Percentiles rank a stretch among this genome's conserved stretches.
Evolutionary conservation across 2,797 vertebrate species (phyloP).

Genomic region (Megalops cyprinoides): DNA sequence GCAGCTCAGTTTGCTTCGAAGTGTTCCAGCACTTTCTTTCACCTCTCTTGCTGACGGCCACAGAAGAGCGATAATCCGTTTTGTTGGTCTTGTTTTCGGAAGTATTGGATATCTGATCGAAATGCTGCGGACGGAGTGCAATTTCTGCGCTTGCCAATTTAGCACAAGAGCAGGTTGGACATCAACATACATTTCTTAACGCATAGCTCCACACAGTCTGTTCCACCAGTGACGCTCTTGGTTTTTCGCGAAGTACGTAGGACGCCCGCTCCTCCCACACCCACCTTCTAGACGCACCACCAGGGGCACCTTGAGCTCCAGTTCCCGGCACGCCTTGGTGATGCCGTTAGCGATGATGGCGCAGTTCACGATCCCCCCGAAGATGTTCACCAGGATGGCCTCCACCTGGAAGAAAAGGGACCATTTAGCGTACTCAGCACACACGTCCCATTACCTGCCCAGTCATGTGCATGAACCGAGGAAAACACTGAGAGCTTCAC

Average conservation of each 20-base stretch:
- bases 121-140: too few relatives aligned
- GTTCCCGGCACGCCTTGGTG: slow-evolving; percentile 92
- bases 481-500: too few relatives aligned
- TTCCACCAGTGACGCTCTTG: neutral
- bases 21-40: too few relatives aligned
- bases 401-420: slow-evolving; percentile 79
- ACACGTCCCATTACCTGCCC: neutral
- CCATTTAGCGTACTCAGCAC: slow-evolving; percentile 22
- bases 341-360: slow-evolving; percentile 97
- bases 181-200: too few relatives aligned
- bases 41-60: too few relatives aligned
- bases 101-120: too few relatives aligned
- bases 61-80: too few relatives aligned
- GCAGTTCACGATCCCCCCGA: slow-evolving; percentile 97
- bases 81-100: too few relatives aligned
- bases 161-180: too few relatives aligned
- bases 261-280: slow-evolving; percentile 10
- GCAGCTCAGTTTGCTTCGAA: too few relatives aligned
- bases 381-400: slow-evolving; percentile 97
- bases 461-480: neutral
- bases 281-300: slow-evolving; percentile 96
- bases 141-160: too few relatives aligned
- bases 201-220: too few relatives aligned
- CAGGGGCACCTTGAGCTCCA: slow-evolving; percentile 92
- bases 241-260: neutral